Conservation (phyloP, 1,140 invertebrate genomes). For the Trialeurodes vaporariorum region DNA sequence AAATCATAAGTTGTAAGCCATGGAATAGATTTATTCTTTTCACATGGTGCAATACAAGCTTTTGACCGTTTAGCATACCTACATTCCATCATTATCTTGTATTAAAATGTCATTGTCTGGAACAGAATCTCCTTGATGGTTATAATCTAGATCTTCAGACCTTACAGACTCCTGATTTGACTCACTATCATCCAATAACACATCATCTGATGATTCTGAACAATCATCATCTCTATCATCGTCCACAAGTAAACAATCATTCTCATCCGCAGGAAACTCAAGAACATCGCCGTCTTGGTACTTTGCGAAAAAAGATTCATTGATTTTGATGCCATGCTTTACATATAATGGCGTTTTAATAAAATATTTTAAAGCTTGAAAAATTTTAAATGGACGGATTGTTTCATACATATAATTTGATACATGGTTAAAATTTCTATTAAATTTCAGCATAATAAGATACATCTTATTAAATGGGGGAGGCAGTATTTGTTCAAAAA, state of each 20-base stretch:
- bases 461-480: not conserved
- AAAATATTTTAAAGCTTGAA: not conserved
- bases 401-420: not conserved
- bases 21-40: slow-evolving; percentile 9
- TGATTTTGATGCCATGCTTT: not conserved
- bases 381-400: not conserved
- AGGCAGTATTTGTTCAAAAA: not conserved
- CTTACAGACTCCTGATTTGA: no score
- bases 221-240: no score
- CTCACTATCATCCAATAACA: no score
- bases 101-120: not conserved
- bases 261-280: no score
- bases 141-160: no score
- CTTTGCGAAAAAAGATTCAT: not conserved
- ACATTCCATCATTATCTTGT: not conserved
- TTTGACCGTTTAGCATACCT: not conserved
- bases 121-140: no score
- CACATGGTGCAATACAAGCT: slow-evolving; percentile 2
- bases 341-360: not conserved
- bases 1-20: slow-evolving; percentile 24
- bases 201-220: no score
- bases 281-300: no score
- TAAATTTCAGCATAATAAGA: not conserved
- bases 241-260: no score
- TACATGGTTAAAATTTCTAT: not conserved